Evolutionary conservation across 1,140 invertebrate species (phyloP).

Genomic region (Platorchestia sp.): DNA sequence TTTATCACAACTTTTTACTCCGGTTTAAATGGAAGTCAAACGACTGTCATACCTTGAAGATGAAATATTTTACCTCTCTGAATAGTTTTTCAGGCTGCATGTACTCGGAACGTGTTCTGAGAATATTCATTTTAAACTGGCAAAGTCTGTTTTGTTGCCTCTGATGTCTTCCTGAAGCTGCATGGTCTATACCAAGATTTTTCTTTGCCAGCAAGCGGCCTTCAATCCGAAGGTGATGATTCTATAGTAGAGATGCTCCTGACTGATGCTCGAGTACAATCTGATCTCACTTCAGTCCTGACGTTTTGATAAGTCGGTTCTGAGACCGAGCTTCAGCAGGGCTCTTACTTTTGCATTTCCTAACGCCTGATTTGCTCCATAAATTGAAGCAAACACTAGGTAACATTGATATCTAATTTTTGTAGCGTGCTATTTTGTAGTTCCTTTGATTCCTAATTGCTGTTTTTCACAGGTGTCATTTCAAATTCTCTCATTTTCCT

Average conservation of each 20-base stretch:
- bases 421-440: neutral
- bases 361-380: neutral
- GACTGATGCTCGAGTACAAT: slow-evolving; percentile 9
- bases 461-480: neutral
- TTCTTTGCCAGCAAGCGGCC: neutral
- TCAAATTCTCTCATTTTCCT: neutral
- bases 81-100: neutral
- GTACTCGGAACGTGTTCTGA: neutral
- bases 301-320: neutral
- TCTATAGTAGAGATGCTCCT: neutral
- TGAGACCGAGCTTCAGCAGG: neutral
- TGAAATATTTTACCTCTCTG: neutral
- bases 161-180: neutral
- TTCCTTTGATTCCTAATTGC: neutral
- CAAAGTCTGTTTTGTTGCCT: neutral
- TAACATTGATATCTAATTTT: neutral
- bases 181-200: neutral
- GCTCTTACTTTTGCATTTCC: neutral
- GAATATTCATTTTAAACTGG: neutral
- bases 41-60: neutral
- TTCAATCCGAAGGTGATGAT: neutral
- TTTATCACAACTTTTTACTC: neutral
- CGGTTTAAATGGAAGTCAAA: neutral
- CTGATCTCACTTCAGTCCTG: neutral
- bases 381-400: neutral